Conservation (phyloP, 2,888 invertebrate species). For the Xanthia icteritia region DNA sequence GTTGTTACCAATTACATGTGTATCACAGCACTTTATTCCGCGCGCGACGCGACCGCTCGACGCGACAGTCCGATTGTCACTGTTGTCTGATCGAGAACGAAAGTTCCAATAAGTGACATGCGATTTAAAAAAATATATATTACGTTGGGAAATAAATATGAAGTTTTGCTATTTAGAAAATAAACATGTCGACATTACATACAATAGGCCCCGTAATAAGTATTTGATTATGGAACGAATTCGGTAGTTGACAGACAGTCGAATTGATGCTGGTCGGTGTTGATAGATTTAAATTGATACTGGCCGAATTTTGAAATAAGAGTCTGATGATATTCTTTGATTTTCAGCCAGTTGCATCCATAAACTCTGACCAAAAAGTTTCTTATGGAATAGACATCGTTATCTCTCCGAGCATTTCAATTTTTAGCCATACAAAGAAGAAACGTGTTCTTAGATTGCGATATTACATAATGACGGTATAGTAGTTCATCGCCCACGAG, state of each 20-base stretch:
- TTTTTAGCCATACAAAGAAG: neutral
- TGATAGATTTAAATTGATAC: constrained; percentile 63
- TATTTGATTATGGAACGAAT: constrained; percentile 59
- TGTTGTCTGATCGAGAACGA: constrained; percentile 63
- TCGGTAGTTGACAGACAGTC: constrained; percentile 34
- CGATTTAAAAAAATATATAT: constrained; percentile 50
- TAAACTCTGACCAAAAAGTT: neutral
- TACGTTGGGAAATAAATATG: constrained; percentile 51
- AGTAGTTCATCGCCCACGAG: constrained; percentile 59
- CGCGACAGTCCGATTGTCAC: constrained; percentile 61
- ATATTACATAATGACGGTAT: constrained; percentile 45
- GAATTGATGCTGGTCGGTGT: constrained; percentile 52
- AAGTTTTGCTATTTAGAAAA: constrained; percentile 49
- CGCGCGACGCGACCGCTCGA: constrained; percentile 61
- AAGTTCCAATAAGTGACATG: constrained; percentile 62
- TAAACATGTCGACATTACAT: constrained; percentile 48
- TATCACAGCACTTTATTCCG: constrained; percentile 65
- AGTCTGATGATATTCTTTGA: neutral
- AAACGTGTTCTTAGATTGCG: constrained; percentile 33
- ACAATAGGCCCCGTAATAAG: constrained; percentile 47
- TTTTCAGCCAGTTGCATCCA: constrained; percentile 27
- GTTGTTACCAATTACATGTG: constrained; percentile 64
- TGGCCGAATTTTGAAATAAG: constrained; percentile 43
- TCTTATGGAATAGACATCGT: neutral
- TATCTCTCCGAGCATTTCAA: constrained; percentile 11